phyloP scores from a whole-genome alignment of 2,888 invertebrate species.

The Arenicola marina region DNA sequence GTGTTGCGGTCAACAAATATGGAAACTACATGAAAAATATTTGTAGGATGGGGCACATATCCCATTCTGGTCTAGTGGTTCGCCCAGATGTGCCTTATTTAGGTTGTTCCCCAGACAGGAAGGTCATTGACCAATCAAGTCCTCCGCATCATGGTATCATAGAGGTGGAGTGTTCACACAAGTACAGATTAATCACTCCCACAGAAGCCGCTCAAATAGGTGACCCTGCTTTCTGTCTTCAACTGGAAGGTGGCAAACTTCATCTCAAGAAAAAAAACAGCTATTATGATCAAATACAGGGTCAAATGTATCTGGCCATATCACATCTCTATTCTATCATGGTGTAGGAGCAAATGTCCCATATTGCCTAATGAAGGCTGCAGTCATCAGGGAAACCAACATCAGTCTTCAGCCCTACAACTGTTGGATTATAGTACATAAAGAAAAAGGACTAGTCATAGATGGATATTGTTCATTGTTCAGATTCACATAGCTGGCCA shows the following conservation, averaged over 20 bases:
- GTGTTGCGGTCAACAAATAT: neutral
- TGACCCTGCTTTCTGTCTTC: neutral
- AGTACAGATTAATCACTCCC: neutral
- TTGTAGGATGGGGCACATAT: neutral
- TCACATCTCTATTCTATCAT: no score
- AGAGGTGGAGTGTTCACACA: neutral
- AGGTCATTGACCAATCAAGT: neutral
- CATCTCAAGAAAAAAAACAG: neutral
- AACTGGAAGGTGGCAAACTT: neutral
- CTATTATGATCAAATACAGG: constrained; percentile 7
- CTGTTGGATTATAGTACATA: no score
- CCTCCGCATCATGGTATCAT: constrained; percentile 1
- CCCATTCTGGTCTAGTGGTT: neutral
- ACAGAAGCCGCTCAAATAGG: neutral
- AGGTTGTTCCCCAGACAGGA: constrained; percentile 3
- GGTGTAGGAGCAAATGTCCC: no score
- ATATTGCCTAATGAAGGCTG: no score
- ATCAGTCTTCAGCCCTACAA: no score
- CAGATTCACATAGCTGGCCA: no score
- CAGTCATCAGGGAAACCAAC: no score
- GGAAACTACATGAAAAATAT: neutral
- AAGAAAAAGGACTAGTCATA: no score
- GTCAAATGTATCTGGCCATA: no score
- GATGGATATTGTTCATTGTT: no score
- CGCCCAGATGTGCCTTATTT: neutral